Percentiles rank a stretch among this genome's conserved stretches.
Conservation (phyloP, 2,797 vertebrate genomes). For the Onychomys arenicola region DNA sequence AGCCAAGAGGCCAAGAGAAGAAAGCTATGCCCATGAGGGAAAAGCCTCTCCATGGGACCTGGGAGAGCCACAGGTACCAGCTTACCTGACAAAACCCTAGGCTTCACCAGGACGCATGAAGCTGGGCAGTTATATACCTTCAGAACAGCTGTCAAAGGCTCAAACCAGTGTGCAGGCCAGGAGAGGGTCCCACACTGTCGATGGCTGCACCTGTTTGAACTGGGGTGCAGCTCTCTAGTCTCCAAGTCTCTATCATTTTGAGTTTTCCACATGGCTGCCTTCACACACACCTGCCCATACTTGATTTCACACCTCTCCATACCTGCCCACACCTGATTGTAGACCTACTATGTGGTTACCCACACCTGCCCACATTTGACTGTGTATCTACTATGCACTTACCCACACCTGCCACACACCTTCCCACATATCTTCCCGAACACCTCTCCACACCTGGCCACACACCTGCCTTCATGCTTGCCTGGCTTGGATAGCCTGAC, state of each 20-base stretch:
- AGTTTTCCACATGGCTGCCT: neutral
- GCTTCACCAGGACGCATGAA: neutral
- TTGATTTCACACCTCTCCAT: neutral
- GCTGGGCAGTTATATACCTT: neutral
- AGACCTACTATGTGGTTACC: too few relatives aligned
- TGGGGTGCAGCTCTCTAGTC: neutral
- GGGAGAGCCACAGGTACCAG: neutral
- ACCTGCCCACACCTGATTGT: neutral
- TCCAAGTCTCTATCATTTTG: neutral
- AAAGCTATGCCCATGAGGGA: neutral
- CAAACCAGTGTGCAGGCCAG: neutral
- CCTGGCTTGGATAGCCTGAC: neutral
- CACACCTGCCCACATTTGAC: neutral
- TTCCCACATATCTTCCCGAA: neutral
- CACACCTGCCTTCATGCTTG: neutral
- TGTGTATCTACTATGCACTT: too few relatives aligned
- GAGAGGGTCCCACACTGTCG: neutral
- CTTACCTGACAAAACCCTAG: neutral
- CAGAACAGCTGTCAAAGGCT: neutral
- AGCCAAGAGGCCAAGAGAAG: neutral
- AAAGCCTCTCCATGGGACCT: neutral
- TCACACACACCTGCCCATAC: neutral
- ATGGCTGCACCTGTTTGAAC: neutral
- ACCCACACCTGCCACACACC: neutral
- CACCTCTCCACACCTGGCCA: neutral